Conservation (phyloP, 2,797 vertebrate genomes). For the Acrossocheilus wenchowensis region DNA sequence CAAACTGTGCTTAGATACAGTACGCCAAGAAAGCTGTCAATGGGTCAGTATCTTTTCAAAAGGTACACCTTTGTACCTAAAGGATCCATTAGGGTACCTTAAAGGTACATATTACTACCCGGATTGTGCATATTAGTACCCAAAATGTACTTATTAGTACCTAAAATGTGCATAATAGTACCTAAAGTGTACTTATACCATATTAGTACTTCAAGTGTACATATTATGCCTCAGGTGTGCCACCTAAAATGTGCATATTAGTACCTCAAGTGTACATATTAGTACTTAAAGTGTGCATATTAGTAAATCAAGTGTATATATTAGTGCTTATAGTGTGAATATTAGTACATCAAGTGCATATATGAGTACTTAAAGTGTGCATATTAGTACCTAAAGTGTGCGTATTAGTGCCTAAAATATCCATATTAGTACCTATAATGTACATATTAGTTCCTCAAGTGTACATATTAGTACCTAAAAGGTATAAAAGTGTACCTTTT, state of each 20-base stretch:
- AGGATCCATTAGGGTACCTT: background rate
- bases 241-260: no score
- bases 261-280: no score
- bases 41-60: background rate
- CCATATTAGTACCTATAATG: background rate
- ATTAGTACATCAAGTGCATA: no score
- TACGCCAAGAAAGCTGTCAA: background rate
- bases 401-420: background rate
- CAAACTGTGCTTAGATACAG: background rate
- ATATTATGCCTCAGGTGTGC: background rate
- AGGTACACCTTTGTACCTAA: background rate
- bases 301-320: no score
- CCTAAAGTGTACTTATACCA: background rate
- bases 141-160: background rate
- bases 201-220: background rate
- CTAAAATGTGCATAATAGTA: background rate
- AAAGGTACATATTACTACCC: background rate
- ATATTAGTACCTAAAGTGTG: background rate
- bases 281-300: no score
- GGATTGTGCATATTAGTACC: background rate
- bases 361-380: no score
- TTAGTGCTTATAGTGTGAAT: no score
- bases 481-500: background rate
- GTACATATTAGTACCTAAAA: background rate
- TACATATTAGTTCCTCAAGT: background rate